phyloP scores from a whole-genome alignment of 2,113 vertebrate genomes.

The Lasiurus cinereus region DNA sequence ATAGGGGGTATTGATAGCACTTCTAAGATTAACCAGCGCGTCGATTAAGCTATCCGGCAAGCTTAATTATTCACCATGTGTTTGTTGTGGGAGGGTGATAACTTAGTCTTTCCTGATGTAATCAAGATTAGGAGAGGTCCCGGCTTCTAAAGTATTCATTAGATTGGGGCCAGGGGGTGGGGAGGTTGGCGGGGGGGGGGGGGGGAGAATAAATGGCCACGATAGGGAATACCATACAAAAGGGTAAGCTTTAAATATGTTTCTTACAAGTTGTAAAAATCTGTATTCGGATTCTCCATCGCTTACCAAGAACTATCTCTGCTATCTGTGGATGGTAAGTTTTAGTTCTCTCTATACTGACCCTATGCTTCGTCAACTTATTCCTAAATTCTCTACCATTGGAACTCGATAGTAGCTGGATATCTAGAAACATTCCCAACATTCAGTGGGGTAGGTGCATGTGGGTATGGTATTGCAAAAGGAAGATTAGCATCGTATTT shows the following conservation, averaged over 20 bases:
- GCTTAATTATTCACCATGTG: background rate
- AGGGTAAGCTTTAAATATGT: background rate
- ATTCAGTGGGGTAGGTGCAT: too few relatives aligned
- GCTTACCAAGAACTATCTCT: background rate
- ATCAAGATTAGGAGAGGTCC: background rate
- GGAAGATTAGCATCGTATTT: background rate
- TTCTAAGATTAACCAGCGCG: background rate
- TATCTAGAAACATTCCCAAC: too few relatives aligned
- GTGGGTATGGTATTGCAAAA: rapidly evolving
- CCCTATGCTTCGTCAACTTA: background rate
- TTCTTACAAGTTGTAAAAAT: background rate
- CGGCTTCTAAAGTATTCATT: background rate
- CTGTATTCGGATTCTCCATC: background rate
- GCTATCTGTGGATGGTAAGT: background rate
- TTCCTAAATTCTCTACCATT: background rate
- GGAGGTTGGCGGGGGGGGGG: rapidly evolving
- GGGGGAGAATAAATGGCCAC: background rate
- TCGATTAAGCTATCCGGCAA: background rate
- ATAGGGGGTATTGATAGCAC: background rate
- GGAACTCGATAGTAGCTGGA: background rate
- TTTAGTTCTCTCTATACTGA: background rate
- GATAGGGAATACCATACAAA: background rate
- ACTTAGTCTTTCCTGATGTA: background rate
- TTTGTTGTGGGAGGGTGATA: background rate
- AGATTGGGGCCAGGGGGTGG: too few relatives aligned